Percentiles rank a stretch among this genome's conserved stretches.
Evolutionary conservation across 2,888 invertebrate genomes (phyloP).

Genomic region (Hydropsyche betteni): DNA sequence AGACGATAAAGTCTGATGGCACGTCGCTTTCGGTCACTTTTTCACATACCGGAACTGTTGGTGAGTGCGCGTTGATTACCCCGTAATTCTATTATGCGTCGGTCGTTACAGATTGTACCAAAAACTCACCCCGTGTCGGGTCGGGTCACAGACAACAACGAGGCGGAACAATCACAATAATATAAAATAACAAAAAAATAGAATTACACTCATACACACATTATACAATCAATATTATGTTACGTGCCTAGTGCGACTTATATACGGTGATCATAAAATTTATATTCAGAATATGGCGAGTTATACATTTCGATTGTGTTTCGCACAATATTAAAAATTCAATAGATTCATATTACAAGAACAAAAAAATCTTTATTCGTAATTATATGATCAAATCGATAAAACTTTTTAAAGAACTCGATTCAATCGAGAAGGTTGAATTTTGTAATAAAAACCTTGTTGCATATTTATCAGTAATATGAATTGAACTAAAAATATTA

Average conservation of each 20-base stretch:
- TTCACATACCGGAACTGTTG: conserved; percentile 30
- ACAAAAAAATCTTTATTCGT: no score
- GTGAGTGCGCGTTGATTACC: conserved; percentile 47
- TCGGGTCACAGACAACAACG: conserved; percentile 37
- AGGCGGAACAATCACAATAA: conserved; percentile 20
- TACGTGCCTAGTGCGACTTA: conserved; percentile 42
- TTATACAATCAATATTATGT: conserved; percentile 50
- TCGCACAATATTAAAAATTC: no score
- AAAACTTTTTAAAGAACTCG: no score
- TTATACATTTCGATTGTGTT: no score
- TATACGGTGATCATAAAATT: no score
- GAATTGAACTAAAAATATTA: no score
- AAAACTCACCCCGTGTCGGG: conserved; percentile 45
- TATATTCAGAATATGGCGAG: no score
- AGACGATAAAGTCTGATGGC: neutral
- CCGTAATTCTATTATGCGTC: conserved; percentile 49
- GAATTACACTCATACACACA: conserved; percentile 41
- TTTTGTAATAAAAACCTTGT: no score
- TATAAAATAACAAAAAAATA: conserved; percentile 38
- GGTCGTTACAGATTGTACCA: conserved; percentile 47
- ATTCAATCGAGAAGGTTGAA: no score
- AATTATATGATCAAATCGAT: no score
- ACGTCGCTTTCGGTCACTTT: conserved; percentile 21
- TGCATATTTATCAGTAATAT: no score
- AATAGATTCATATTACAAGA: no score